Base-by-base conservation (phyloP, 1,140 invertebrate species). In the Anagrus nilaparvatae region DNA sequence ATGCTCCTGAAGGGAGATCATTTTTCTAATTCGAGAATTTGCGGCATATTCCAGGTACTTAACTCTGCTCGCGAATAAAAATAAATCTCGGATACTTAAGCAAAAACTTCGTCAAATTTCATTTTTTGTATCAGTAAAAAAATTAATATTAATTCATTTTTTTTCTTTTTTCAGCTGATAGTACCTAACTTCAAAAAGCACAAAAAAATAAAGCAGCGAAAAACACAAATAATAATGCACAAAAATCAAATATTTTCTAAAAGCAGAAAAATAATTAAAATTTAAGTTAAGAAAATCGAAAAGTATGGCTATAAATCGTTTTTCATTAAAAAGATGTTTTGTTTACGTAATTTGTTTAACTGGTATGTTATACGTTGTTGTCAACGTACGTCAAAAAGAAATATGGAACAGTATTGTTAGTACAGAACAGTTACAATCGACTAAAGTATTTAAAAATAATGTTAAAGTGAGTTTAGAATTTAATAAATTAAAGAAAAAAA, bases 311-410 rank as follows among this genome's bases (percentile, higher is more conserved):
- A 51, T 66, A 54, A 63, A 60, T 43, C 65, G 71, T 49, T 54
- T 71, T 32, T 70, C 71, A 21, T 47, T 72, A 25, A 70, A 69
- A 39, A 61, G 65, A 54, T 66, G 66, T 36, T 65, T 70, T 50
- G 58, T 72, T 45, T 71, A 72, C 58, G 54, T 67, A 27, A 54
- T 65, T 39, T 70, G 60, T 36, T 50, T 65, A 20, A 67, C 63
- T 36, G 63, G 63, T 14, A 59, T 61, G 50, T 51, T 70, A 14
- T 51, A 72, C 16, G 56, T 72, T 28, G 49, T 69, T 37, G 50
- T 72, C 30, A 70, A 71, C 36, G 56, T 72, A 0, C 59, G 66
- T 12, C 65, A 71, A 35, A 61, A 58, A 44, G 65, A 67, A 24
- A 56, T 67, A 41, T 69, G 65, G 65, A 60, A 61, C 38, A 43